Conservation (phyloP, 1,140 invertebrate genomes). For the Drosophila sulfurigaster region DNA sequence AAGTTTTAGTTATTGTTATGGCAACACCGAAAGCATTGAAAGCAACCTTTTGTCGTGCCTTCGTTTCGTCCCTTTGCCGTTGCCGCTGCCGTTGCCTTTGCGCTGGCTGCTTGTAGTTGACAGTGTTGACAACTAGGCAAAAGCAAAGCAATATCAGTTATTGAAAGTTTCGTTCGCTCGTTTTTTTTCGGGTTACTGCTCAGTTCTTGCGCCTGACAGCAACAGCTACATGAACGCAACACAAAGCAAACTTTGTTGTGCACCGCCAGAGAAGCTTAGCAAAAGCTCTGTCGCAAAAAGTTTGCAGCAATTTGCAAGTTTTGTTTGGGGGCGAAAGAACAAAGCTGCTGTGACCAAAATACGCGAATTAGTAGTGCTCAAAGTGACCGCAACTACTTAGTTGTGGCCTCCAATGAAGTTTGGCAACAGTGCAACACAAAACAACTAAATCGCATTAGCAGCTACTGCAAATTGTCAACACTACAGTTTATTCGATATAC, state of each 20-base stretch:
- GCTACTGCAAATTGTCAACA: no score
- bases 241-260: slow-evolving; percentile 6
- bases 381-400: slow-evolving; percentile 5
- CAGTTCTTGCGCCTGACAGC: slow-evolving; percentile 47
- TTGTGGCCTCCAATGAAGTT: background rate
- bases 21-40: slow-evolving; percentile 38
- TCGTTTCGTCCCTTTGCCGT: slow-evolving; percentile 4
- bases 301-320: slow-evolving; percentile 34
- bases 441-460: background rate
- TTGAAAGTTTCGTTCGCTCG: slow-evolving; percentile 49
- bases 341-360: slow-evolving; percentile 26
- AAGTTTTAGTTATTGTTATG: slow-evolving; percentile 72
- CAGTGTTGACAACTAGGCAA: slow-evolving; percentile 40
- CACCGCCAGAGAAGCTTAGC: background rate
- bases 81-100: background rate
- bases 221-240: slow-evolving; percentile 5
- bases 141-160: slow-evolving; percentile 64
- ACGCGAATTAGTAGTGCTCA: slow-evolving; percentile 39
- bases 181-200: slow-evolving; percentile 24
- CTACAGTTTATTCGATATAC: no score
- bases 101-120: slow-evolving; percentile 14
- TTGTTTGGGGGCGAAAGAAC: slow-evolving; percentile 3
- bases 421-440: slow-evolving; percentile 14
- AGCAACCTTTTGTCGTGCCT: slow-evolving; percentile 2
- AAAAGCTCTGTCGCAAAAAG: slow-evolving; percentile 14